Evolutionary conservation across 2,888 invertebrate species (phyloP).

Genomic region (Brachynemurus nebulosus): DNA sequence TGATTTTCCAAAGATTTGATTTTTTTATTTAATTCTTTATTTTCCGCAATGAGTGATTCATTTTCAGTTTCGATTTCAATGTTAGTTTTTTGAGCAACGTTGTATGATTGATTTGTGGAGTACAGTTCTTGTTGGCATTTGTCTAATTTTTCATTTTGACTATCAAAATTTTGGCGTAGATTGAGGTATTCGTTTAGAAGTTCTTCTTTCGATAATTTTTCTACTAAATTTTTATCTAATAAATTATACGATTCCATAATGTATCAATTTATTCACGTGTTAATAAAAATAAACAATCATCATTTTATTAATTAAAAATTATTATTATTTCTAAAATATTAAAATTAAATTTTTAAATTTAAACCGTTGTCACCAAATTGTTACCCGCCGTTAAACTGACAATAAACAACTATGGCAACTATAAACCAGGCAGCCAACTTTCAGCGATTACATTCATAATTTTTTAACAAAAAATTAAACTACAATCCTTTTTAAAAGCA

Average conservation of each 20-base stretch:
- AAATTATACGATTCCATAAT: not conserved
- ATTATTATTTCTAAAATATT: no score
- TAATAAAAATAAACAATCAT: no score
- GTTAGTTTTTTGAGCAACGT: not conserved
- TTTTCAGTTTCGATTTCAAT: not conserved
- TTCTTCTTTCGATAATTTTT: not conserved
- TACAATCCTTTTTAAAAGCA: no score
- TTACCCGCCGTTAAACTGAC: no score
- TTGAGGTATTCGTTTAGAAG: not conserved
- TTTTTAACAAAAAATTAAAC: no score
- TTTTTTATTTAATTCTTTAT: not conserved
- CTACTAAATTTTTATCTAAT: not conserved
- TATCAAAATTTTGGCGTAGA: not conserved
- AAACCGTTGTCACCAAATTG: no score
- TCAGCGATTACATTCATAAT: no score
- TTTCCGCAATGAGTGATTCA: not conserved
- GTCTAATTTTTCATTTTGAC: not conserved
- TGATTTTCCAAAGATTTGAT: not conserved
- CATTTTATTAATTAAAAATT: no score
- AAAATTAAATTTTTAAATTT: no score
- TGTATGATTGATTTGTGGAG: not conserved
- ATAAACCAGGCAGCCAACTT: no score
- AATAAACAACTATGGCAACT: no score
- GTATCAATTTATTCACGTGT: no score
- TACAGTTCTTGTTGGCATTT: not conserved